Base-by-base conservation (phyloP, 2,888 invertebrate species). In the Nephrotoma appendiculata region DNA sequence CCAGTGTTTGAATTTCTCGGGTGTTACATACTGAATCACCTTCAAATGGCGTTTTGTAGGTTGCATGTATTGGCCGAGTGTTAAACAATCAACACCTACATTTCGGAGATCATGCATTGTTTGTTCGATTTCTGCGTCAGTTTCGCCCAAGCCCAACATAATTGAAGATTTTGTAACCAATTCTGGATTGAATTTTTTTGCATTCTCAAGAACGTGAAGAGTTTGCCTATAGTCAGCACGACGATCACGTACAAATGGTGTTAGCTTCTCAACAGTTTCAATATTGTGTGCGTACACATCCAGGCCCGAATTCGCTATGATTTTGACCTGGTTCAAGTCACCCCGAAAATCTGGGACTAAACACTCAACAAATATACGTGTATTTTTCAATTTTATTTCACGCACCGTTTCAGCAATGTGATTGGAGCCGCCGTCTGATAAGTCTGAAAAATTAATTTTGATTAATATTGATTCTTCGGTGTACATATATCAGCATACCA, bases 1-100 rank as follows among this genome's bases (percentile, higher is more conserved):
- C 98, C 98, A 99, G 87, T 95, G 92, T 89, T 95, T 93, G 91
- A 96, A 99, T 92, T 98, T 98, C 88, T 96, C 96, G 0, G 99
- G 99, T 0, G 98, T 98, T 0, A 99, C 97, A 92, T 99, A 99
- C 91, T 99, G 99, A 83, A 95, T 95, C 0, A 98, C 96, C 92
- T 97, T 97, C 42, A 99, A 93, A 91, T 99, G 99, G 7, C 96
- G 94, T 90, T 98, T 99, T 0, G 99, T 99, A 0, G 99, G 99
- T 91, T 99, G 99, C 99, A 99, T 99, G 92, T 99, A 99, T 90
- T 99, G 99, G 0, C 99, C 99, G 5, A 99, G 92, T 0, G 99
- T 99, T 0, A 99, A 91, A 90, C 99, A 99, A 91, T 99, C 99
- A 0, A 99, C 99, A 48, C 95, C 96, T 0, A 93, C 94, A 42